Evolutionary conservation across 2,797 vertebrate species (phyloP), one percentile per base, ranked within the genome.

Genomic region (Sebastes iracundus): DNA sequence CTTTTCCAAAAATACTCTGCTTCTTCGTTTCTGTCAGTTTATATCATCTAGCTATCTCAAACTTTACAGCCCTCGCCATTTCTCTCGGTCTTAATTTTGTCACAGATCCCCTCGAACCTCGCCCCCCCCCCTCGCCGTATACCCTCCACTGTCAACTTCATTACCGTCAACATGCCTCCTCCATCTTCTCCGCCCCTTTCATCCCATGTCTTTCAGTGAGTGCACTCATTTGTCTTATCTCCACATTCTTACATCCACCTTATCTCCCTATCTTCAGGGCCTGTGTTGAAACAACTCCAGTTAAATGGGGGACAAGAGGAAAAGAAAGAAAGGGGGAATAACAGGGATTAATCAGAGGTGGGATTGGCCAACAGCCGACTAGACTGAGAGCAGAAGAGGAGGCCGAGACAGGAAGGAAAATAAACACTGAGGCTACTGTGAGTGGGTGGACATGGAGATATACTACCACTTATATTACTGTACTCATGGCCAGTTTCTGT

Each of bases 391-490:
- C n/a, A 71, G 79, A 82, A 60, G 66, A 86, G 81, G 69, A 58
- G 65, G 77, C 42, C 63, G 71, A 76, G 81, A 85, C 58, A 30
- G 73, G 60, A 88, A 87, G 72, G 55, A 90, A 90, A 90, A 90
- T 76, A 94, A 90, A 90, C 81, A 75, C 4, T 59, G 68, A 74
- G 64, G 71, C 77, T 90, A 64, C 85, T 81, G 89, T 83, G 80
- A 83, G 84, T 87, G 81, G 88, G 85, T 84, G 85, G 75, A 75
- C 83, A 79, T 79, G 70, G 78, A 92, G 76, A 88, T 83, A 63
- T 72, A 64, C 35, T 25, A 70, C 63, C 46, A 33, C 53, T 78
- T 85, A 59, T 87, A 68, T 74, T 61, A 65, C 78, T 77, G 28
- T 35, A 46, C 28, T 82, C 35, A 65, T 58, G 55, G 58, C 65